Conservation (phyloP, 2,113 vertebrate species). For the Poeciliopsis prolifica region DNA sequence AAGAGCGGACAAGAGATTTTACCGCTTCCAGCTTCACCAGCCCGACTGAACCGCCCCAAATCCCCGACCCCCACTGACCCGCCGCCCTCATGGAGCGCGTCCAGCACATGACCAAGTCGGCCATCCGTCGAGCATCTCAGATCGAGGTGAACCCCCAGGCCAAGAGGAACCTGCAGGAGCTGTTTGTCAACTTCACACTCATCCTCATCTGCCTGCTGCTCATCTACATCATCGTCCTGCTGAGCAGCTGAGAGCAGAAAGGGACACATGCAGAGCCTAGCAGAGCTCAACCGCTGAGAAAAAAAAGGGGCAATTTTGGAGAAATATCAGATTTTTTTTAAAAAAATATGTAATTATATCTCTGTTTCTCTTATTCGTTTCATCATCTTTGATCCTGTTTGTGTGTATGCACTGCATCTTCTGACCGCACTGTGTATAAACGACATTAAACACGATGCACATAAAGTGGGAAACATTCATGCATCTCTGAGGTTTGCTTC, state of each 20-base stretch:
- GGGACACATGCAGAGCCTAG: background rate
- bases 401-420: background rate
- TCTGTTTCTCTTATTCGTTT: background rate
- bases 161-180: constrained; percentile 94
- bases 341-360: background rate
- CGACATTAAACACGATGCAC: constrained; percentile 1
- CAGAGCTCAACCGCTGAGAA: background rate
- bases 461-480: constrained; percentile 13
- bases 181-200: constrained; percentile 98
- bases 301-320: background rate
- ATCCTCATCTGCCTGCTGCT: constrained; percentile 98
- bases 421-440: background rate
- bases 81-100: constrained; percentile 90
- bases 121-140: constrained; percentile 93
- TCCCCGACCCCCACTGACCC: background rate
- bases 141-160: constrained; percentile 95
- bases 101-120: constrained; percentile 94
- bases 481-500: background rate
- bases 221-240: constrained; percentile 98
- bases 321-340: background rate
- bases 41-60: background rate
- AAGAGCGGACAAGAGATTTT: background rate
- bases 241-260: constrained; percentile 75
- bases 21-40: background rate
- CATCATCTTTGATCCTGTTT: background rate